These are phyloP conservation scores for Catagonus wagneri DNA, from an alignment of 2,113 vertebrate species.

Conservation along the genomic window DNA sequence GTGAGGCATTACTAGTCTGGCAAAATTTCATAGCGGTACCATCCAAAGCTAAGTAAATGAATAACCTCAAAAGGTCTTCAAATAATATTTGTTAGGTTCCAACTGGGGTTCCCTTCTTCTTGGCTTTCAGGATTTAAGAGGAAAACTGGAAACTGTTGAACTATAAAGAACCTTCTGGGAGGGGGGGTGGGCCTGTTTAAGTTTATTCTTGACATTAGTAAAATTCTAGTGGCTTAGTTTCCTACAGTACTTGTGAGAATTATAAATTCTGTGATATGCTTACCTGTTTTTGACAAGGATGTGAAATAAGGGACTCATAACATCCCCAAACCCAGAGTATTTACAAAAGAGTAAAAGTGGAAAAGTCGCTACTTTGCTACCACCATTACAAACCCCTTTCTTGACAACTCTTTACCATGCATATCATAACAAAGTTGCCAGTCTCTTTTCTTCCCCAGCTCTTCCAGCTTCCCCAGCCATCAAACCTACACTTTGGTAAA, in stretches of 20 bases:
- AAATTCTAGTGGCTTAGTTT: slow-evolving; percentile 7
- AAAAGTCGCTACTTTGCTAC: background rate
- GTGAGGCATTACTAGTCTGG: background rate
- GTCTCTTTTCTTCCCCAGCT: background rate
- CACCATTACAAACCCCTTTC: background rate
- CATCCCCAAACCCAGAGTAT: background rate
- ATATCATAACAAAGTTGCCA: background rate
- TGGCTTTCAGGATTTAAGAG: background rate
- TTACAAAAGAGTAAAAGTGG: background rate
- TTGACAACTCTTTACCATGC: background rate
- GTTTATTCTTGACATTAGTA: background rate
- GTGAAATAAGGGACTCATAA: background rate
- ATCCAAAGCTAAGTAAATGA: background rate
- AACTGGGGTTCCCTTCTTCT: background rate
- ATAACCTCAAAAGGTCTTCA: background rate
- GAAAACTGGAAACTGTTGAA: background rate
- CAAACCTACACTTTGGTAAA: background rate
- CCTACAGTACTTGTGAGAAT: background rate
- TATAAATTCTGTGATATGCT: background rate
- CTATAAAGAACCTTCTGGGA: slow-evolving; percentile 17
- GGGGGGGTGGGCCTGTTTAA: background rate
- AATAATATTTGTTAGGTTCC: background rate
- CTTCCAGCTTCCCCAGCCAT: background rate
- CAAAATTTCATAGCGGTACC: background rate
- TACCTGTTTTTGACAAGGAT: background rate